These are phyloP conservation scores for Hyposoter dolosus DNA, from an alignment of 2,888 invertebrate species.

Conservation along the genomic window DNA sequence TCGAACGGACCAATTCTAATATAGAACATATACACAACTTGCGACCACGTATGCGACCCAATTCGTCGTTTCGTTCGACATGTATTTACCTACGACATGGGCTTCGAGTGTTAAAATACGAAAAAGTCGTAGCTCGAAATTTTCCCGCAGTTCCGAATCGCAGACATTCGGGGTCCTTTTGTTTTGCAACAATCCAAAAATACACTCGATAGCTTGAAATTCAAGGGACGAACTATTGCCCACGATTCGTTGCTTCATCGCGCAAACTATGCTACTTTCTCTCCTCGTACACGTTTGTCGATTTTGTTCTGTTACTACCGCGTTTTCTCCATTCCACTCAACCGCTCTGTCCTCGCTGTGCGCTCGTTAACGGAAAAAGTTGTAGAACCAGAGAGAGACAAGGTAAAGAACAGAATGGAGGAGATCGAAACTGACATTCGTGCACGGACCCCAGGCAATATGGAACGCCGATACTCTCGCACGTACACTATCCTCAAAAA, in stretches of 20 bases:
- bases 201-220: constrained; percentile 48
- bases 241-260: constrained; percentile 38
- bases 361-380: constrained; percentile 35
- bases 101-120: constrained; percentile 3
- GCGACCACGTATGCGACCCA: constrained; percentile 63
- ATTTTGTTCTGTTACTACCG: constrained; percentile 21
- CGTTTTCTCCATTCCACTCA: constrained; percentile 42
- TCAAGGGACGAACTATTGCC: constrained; percentile 44
- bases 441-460: constrained; percentile 24
- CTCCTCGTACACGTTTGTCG: constrained; percentile 39
- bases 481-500: constrained; percentile 7
- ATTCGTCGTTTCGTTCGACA: constrained; percentile 37
- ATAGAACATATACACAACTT: constrained; percentile 1
- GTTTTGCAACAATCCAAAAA: neutral
- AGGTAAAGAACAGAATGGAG: neutral
- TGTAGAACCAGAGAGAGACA: neutral
- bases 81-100: constrained; percentile 9
- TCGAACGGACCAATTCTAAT: constrained; percentile 27
- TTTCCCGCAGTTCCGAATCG: neutral
- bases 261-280: constrained; percentile 5
- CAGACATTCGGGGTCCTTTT: neutral
- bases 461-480: neutral
- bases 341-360: constrained; percentile 15
- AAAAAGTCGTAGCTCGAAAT: constrained; percentile 3
- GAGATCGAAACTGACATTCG: constrained; percentile 39